phyloP scores from a whole-genome alignment of 2,797 vertebrate species.

The Pseudomugil tenellus region DNA sequence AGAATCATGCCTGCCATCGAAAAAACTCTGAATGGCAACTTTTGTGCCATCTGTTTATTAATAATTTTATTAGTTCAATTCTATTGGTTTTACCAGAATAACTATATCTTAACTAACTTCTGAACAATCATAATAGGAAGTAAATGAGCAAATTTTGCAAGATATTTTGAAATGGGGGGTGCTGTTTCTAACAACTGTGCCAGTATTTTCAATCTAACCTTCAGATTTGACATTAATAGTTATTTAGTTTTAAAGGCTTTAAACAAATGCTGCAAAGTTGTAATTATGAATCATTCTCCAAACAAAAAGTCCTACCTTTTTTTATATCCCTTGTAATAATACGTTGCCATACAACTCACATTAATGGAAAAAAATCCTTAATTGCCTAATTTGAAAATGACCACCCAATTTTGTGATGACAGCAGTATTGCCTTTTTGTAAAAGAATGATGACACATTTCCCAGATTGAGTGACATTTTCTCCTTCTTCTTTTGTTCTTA shows the following conservation, averaged over 20 bases:
- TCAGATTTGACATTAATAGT: constrained; percentile 15
- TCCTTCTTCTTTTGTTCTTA: constrained; percentile 11
- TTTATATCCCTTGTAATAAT: constrained; percentile 4
- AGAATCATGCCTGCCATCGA: constrained; percentile 29
- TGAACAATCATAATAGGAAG: not conserved
- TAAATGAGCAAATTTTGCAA: constrained; percentile 16
- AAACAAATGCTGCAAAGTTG: not conserved
- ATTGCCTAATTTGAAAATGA: constrained; percentile 46
- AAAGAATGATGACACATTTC: constrained; percentile 43
- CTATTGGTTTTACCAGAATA: constrained; percentile 5
- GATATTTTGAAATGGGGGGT: too few relatives aligned
- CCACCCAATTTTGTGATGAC: constrained; percentile 30
- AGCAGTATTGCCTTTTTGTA: constrained; percentile 22
- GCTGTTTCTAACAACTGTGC: not conserved
- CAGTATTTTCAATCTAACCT: constrained; percentile 2
- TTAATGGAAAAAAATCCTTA: constrained; percentile 15
- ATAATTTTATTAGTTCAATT: too few relatives aligned
- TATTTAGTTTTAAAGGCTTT: not conserved
- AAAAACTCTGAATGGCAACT: constrained; percentile 29
- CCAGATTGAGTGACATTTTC: constrained; percentile 36
- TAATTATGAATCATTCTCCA: constrained; percentile 23
- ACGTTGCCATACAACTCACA: constrained; percentile 7
- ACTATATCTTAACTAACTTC: constrained; percentile 15
- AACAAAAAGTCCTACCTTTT: not conserved
- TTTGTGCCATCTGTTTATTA: constrained; percentile 32